A percentile compares a stretch with the other conserved stretches of the same genome.
These are phyloP conservation scores for Bambusicola thoracicus DNA, from an alignment of 2,113 vertebrate genomes.

Conservation along the genomic window DNA sequence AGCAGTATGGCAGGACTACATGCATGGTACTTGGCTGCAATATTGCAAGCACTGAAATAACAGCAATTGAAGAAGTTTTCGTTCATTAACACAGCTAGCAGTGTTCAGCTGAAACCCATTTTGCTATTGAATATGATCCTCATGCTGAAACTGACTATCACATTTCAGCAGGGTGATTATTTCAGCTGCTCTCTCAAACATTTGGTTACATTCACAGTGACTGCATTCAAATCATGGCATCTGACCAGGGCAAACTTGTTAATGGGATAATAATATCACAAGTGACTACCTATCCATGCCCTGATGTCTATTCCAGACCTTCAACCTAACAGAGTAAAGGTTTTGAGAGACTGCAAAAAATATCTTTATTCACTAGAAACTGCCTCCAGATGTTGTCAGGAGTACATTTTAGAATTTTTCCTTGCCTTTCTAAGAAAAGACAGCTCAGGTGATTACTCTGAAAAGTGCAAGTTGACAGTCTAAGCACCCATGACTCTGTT, in stretches of 20 bases:
- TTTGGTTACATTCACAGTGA: not conserved
- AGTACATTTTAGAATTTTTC: not conserved
- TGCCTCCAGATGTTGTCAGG: not conserved
- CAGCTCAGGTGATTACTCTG: not conserved
- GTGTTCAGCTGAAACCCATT: not conserved
- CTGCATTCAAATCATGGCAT: not conserved
- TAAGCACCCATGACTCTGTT: not conserved
- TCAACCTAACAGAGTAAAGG: not conserved
- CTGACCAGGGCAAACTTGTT: not conserved
- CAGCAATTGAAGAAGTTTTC: not conserved
- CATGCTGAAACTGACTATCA: not conserved
- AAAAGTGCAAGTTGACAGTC: not conserved
- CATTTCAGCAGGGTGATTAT: not conserved
- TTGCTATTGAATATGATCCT: not conserved
- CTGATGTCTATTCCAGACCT: not conserved
- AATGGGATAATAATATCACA: not conserved
- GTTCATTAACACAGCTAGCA: not conserved
- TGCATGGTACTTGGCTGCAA: rapidly evolving
- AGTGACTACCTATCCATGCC: not conserved
- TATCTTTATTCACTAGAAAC: not conserved
- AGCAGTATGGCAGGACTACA: not conserved
- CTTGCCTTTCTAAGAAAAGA: not conserved
- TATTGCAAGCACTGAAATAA: not conserved
- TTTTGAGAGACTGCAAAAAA: not conserved
- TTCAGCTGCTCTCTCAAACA: not conserved